Base-by-base conservation (phyloP, 1,140 invertebrate species). In the Heliconius himera region DNA sequence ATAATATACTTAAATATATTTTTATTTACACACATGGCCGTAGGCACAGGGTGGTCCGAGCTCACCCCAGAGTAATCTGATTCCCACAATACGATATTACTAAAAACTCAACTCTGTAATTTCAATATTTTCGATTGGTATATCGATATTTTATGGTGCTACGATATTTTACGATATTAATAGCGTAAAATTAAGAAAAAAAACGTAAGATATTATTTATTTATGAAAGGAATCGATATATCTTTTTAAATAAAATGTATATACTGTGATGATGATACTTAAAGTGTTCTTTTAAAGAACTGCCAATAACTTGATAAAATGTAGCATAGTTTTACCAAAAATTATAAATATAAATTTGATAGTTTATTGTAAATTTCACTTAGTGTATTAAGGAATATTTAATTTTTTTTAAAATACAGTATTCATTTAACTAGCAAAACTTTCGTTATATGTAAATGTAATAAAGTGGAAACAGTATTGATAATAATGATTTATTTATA, bases 251-350 rank as follows among this genome's bases (percentile, higher is more conserved):
- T 66, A 29, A 66, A 66, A 16, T 66, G 60, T 66, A 66, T 66
- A 66, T 26, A 66, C 60, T 66, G 60, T 66, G 60, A 66, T 66
- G 60, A 66, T 29, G 60, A 66, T 66, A 66, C 60, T 66, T 66
- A 66, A 46, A 66, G 60, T 66, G 60, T 66, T 66, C 60, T 66
- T 66, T 66, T 29, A 29, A 66, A 66, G 60, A 66, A 66, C 60
- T 66, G 26, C 60, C 26, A 66, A 66, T 29, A 66, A 26, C 22
- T 66, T 66, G 60, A 66, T 66, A 20, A 20, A 51, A 66, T 29
- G 26, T 66, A 66, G 60, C 26, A 66, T 66, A 66, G 60, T 66
- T 66, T 26, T 11, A 66, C 60, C 60, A 66, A 66, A 66, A 66
- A 29, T 66, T 29, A 22, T 66, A 66, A 60, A 66, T 66, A 22